These are phyloP conservation scores for Alentia gelatinosa DNA, from an alignment of 2,888 invertebrate species.

Conservation along the genomic window DNA sequence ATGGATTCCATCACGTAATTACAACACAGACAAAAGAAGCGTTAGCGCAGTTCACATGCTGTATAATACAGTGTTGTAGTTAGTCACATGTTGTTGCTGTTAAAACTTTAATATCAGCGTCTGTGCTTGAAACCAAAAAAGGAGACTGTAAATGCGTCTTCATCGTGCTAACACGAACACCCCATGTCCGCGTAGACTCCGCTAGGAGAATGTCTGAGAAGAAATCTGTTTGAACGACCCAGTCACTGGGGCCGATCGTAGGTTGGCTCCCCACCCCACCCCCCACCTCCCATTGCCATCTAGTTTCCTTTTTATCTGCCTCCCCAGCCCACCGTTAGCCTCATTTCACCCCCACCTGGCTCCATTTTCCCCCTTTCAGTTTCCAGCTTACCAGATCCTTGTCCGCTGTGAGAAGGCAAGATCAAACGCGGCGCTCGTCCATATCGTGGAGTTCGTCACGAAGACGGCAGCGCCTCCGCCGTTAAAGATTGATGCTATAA, in stretches of 20 bases:
- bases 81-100: neutral
- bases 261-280: neutral
- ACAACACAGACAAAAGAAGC: neutral
- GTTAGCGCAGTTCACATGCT: neutral
- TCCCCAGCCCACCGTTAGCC: neutral
- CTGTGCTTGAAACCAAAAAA: neutral
- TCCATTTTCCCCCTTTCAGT: neutral
- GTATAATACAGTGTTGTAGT: neutral
- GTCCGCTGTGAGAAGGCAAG: neutral
- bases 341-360: neutral
- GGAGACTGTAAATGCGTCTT: neutral
- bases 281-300: too few relatives aligned
- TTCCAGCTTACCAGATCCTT: neutral
- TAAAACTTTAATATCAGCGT: neutral
- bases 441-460: neutral
- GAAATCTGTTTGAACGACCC: neutral
- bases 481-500: neutral
- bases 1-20: neutral
- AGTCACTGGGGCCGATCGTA: neutral
- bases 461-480: neutral
- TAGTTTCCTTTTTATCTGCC: neutral
- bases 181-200: neutral
- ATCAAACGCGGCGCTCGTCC: constrained; percentile 1
- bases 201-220: neutral
- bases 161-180: neutral